phyloP scores from a whole-genome alignment of 2,113 vertebrate species.

The Otus sunia region DNA sequence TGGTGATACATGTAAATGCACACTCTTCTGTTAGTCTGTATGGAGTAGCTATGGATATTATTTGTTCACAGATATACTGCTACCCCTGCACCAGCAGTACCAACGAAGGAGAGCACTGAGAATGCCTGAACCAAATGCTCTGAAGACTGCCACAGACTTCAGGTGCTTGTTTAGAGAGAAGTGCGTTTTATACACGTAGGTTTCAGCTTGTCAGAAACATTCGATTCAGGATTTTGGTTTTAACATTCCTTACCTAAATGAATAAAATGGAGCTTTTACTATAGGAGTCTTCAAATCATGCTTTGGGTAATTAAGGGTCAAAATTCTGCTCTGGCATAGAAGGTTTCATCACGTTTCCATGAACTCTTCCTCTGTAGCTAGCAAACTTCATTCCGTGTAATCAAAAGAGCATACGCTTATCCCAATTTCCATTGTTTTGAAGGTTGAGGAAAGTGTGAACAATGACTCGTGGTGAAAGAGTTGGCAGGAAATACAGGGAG shows the following conservation, averaged over 20 bases:
- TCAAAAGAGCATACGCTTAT: background rate
- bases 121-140: background rate
- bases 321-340: background rate
- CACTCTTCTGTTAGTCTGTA: background rate
- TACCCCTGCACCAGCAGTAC: background rate
- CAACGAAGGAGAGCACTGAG: background rate
- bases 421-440: background rate
- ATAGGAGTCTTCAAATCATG: background rate
- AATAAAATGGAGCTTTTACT: background rate
- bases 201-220: background rate
- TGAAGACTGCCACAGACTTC: background rate
- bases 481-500: background rate
- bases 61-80: background rate
- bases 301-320: background rate
- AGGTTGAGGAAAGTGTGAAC: background rate
- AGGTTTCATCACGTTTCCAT: background rate
- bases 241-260: background rate
- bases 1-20: too few species aligned
- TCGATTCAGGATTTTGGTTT: background rate
- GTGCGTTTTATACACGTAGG: rapidly evolving
- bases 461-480: background rate
- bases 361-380: background rate
- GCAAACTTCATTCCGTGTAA: background rate
- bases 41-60: background rate
- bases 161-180: background rate